Percentiles rank a stretch among this genome's conserved stretches.
Conservation (phyloP, 2,888 invertebrate species). For the Torymus aiolomorphi region DNA sequence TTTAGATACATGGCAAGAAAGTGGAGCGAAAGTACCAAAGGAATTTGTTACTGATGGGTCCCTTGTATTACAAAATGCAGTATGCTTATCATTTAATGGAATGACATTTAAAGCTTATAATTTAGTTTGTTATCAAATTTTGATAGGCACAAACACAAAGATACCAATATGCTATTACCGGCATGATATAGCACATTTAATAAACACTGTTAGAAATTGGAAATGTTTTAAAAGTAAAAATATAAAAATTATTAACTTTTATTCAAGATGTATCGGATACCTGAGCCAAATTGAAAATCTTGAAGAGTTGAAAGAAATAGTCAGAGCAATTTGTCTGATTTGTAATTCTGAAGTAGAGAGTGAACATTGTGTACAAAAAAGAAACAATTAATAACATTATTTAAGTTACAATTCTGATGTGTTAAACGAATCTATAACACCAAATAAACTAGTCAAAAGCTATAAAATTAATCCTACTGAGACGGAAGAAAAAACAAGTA, state of each 20-base stretch:
- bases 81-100: too few relatives aligned
- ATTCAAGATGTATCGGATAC: conserved; percentile 9
- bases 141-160: too few relatives aligned
- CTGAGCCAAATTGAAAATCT: neutral
- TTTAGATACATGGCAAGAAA: too few relatives aligned
- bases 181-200: conserved; percentile 17
- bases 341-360: neutral
- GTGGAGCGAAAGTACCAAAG: too few relatives aligned
- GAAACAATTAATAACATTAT: too few relatives aligned
- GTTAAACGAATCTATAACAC: neutral
- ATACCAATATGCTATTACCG: conserved; percentile 51
- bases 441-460: too few relatives aligned
- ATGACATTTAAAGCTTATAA: too few relatives aligned
- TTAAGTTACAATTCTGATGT: neutral
- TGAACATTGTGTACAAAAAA: neutral
- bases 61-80: too few relatives aligned
- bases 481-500: neutral
- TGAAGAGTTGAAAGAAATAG: neutral
- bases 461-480: neutral
- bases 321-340: neutral
- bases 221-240: neutral
- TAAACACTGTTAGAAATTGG: too few relatives aligned
- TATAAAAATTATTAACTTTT: neutral
- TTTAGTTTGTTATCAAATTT: too few relatives aligned
- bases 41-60: too few relatives aligned